These are phyloP conservation scores for Drosophila pegasa DNA, from an alignment of 2,888 invertebrate species.

Conservation along the genomic window DNA sequence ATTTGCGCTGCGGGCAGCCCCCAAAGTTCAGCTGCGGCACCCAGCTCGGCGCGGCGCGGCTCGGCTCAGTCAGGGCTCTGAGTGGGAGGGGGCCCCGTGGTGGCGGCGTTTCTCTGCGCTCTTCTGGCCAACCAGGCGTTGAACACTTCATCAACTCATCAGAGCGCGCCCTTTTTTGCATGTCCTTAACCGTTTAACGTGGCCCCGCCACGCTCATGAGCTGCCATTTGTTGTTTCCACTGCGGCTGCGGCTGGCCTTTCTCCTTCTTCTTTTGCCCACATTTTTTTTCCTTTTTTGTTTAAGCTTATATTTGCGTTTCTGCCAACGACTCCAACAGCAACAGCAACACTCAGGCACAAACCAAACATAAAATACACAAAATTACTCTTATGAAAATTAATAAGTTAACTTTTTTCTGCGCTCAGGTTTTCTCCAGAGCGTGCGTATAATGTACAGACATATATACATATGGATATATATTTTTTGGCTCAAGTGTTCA, in stretches of 20 bases:
- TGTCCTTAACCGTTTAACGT: slow-evolving; percentile 79
- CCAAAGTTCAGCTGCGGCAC: slow-evolving; percentile 46
- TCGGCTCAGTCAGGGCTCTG: background rate
- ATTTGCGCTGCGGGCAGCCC: slow-evolving; percentile 76
- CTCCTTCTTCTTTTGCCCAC: slow-evolving; percentile 11
- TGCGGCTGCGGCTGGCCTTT: slow-evolving; percentile 40
- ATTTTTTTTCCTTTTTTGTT: background rate
- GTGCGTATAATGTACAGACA: background rate
- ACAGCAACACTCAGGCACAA: slow-evolving; percentile 30
- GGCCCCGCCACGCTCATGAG: slow-evolving; percentile 58
- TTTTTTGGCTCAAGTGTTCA: background rate
- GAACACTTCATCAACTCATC: slow-evolving; percentile 81
- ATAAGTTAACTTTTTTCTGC: slow-evolving; percentile 78
- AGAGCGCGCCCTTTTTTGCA: slow-evolving; percentile 80
- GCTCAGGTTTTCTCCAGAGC: slow-evolving; percentile 54
- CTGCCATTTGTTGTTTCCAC: slow-evolving; percentile 64
- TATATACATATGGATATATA: background rate
- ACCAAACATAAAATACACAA: slow-evolving; percentile 79
- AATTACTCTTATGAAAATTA: slow-evolving; percentile 83
- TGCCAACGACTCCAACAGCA: slow-evolving; percentile 17
- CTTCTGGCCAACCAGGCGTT: slow-evolving; percentile 71
- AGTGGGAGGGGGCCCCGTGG: too few species aligned
- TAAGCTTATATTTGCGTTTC: slow-evolving; percentile 35
- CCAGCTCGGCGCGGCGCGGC: slow-evolving; percentile 14
- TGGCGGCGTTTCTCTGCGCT: slow-evolving; percentile 1